Conservation (phyloP, 1,140 invertebrate genomes). For the Leucophenga varia region DNA sequence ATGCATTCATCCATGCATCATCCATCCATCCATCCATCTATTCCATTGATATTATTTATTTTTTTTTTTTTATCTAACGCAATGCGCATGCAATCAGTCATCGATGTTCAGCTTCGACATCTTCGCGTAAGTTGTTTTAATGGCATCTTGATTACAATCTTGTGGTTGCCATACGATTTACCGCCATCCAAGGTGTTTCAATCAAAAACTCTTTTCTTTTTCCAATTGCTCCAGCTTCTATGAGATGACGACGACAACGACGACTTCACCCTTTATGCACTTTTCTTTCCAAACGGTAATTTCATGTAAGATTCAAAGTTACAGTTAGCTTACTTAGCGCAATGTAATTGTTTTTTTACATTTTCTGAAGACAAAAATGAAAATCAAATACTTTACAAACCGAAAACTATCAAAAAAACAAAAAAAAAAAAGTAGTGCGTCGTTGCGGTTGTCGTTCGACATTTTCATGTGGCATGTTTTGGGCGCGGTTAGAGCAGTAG, state of each 20-base stretch:
- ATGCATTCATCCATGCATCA: conserved; percentile 20
- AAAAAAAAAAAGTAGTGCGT: conserved; percentile 53
- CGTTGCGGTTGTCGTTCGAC: conserved; percentile 26
- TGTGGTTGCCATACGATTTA: conserved; percentile 36
- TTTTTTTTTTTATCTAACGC: too few relatives aligned
- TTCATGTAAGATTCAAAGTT: conserved; percentile 21
- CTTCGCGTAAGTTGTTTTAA: conserved; percentile 47
- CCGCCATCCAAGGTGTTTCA: conserved; percentile 1
- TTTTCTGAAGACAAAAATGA: too few relatives aligned
- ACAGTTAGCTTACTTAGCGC: conserved; percentile 52
- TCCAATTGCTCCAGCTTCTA: too few relatives aligned
- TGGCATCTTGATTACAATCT: conserved; percentile 54
- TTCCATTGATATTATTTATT: too few relatives aligned
- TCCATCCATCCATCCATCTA: too few relatives aligned
- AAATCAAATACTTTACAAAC: too few relatives aligned
- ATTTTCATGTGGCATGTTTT: too few relatives aligned
- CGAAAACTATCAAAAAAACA: too few relatives aligned
- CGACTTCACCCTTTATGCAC: too few relatives aligned
- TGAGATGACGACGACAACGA: too few relatives aligned
- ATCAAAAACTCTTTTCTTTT: conserved; percentile 27
- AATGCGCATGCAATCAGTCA: conserved; percentile 30
- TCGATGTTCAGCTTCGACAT: conserved; percentile 45
- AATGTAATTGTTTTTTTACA: conserved; percentile 43
- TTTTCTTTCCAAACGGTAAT: conserved; percentile 2
- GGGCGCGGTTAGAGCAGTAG: background rate